A percentile compares a stretch with the other conserved stretches of the same genome.
These are phyloP conservation scores for Cheilosia pagana DNA, from an alignment of 2,888 invertebrate species.

Conservation along the genomic window DNA sequence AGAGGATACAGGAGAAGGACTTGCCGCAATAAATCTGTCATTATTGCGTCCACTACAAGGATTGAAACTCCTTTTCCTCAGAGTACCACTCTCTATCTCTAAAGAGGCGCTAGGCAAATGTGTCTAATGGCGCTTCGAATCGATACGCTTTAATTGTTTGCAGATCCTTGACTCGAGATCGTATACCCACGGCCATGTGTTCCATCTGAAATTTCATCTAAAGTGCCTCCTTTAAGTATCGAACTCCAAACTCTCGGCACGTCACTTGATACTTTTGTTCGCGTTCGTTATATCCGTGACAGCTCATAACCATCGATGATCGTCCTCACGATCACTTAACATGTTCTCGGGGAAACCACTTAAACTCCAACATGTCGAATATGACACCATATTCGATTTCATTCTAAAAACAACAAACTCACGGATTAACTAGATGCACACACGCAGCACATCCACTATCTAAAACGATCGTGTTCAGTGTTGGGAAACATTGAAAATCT, in stretches of 20 bases:
- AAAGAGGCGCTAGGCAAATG: constrained; percentile 62
- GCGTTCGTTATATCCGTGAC: constrained; percentile 61
- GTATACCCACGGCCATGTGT: constrained; percentile 44
- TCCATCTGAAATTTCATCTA: constrained; percentile 59
- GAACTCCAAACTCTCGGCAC: neutral
- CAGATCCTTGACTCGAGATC: constrained; percentile 39
- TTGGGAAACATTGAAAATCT: constrained; percentile 54
- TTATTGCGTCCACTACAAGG: neutral
- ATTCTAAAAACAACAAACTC: constrained; percentile 43
- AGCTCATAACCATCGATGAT: constrained; percentile 57
- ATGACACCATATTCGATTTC: constrained; percentile 63
- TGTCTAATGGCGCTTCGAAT: constrained; percentile 51
- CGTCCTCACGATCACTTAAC: constrained; percentile 58
- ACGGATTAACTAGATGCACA: constrained; percentile 10
- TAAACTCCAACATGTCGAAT: constrained; percentile 67
- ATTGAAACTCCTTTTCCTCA: constrained; percentile 16
- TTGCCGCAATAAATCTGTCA: constrained; percentile 28
- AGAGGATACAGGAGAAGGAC: neutral
- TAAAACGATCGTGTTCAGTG: constrained; percentile 67
- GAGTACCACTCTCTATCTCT: constrained; percentile 8
- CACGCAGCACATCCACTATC: constrained; percentile 42
- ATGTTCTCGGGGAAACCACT: constrained; percentile 65
- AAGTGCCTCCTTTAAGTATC: constrained; percentile 34
- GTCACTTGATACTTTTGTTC: constrained; percentile 60
- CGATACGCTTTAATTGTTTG: constrained; percentile 33